Base-by-base conservation (phyloP, 1,140 invertebrate genomes). In the Leptopilina clavipes region DNA sequence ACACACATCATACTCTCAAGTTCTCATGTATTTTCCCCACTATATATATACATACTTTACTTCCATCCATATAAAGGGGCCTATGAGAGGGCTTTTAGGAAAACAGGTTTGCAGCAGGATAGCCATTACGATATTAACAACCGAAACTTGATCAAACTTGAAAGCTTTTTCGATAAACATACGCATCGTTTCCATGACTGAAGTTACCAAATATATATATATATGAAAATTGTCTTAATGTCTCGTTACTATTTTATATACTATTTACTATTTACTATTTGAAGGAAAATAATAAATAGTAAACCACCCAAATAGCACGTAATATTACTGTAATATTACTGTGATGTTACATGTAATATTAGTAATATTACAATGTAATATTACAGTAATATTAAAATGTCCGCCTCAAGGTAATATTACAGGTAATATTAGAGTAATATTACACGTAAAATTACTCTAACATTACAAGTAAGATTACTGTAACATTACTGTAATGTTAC, bases 91-190 rank as follows among this genome's bases (percentile, higher is more conserved):
- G 71, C 54, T 70, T 81, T 81, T 81, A 74, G 76, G 74, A 48
- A 65, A 37, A 12, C 76, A 56, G 48, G 37, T 0, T 25, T 65
- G 43, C 11, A 54, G 75, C 77, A 48, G 48, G 19, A 70, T 73
- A 54, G 70, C 78, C 81, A 81, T 79, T 82, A 79, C 76, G 78
- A 56, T 82, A 79, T 82, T 79, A 82, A 70, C 76, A 40, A 75
- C 45, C 45, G 65, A 40, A 70, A 70, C 74, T 76, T 73, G 71
- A 70, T 72, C 40, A 43, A 59, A 72, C 70, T 71, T 54, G 44
- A 79, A 75, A 78, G 73, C 76, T 31, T 65, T 65, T 65, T 31
- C 25, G 59, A 65, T 65, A 65, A 65, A 65, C 59, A 65, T 31
- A 2, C 31, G 59, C 25, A 65, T 31, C 14, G 25, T 65, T 65